Evolutionary conservation across 2,113 vertebrate species (phyloP).

Genomic region (Tretioscincus oriximinensis): DNA sequence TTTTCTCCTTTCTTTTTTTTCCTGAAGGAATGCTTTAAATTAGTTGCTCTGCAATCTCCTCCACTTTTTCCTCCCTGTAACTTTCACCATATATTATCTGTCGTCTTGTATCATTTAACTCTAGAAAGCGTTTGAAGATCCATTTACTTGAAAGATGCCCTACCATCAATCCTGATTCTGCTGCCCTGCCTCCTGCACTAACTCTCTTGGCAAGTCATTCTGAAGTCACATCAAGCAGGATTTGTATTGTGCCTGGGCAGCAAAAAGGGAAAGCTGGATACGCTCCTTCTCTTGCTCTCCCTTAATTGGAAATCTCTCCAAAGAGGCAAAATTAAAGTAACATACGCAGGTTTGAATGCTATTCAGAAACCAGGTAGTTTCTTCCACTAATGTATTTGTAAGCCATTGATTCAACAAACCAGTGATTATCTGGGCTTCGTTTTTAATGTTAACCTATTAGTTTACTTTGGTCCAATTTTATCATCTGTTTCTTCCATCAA

Average conservation of each 20-base stretch:
- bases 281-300: background rate
- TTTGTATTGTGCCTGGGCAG: background rate
- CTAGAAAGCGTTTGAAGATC: conserved; percentile 43
- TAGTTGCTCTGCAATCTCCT: conserved; percentile 55
- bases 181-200: conserved; percentile 7
- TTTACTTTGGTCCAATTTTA: background rate
- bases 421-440: background rate
- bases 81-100: conserved; percentile 63
- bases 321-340: background rate
- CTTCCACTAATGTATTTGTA: background rate
- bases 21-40: conserved; percentile 61
- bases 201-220: background rate
- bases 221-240: background rate
- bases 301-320: background rate
- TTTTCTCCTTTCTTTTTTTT: conserved; percentile 25
- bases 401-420: background rate
- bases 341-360: background rate
- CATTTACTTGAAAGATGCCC: conserved; percentile 59
- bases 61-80: conserved; percentile 34
- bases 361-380: background rate
- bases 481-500: no score
- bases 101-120: conserved; percentile 65
- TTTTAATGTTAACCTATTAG: background rate
- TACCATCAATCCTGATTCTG: conserved; percentile 56
- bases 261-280: no score